Percentiles rank a stretch among this genome's conserved stretches.
Evolutionary conservation across 2,113 vertebrate genomes (phyloP).

Genomic region (Brachyistius frenatus): DNA sequence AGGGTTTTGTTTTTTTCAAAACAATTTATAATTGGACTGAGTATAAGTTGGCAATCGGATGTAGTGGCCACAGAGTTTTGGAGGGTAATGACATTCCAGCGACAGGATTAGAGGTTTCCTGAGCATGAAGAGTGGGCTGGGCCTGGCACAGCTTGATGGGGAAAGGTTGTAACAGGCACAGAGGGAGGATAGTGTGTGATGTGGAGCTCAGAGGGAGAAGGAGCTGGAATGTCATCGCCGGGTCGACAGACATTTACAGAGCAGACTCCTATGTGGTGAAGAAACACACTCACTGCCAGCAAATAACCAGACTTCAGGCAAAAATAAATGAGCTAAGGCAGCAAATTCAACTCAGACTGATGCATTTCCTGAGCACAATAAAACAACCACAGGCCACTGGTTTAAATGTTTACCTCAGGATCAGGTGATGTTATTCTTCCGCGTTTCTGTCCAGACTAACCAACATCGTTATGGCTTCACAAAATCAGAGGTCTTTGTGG

Average conservation of each 20-base stretch:
- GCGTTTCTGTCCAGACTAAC: constrained; percentile 27
- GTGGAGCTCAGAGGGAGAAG: constrained; percentile 37
- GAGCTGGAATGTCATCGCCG: constrained; percentile 33
- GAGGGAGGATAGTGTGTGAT: constrained; percentile 56
- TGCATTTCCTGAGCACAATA: constrained; percentile 44
- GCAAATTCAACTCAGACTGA: constrained; percentile 32
- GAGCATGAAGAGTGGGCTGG: constrained; percentile 29
- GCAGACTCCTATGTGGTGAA: constrained; percentile 34
- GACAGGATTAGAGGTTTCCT: constrained; percentile 69
- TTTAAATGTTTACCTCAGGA: constrained; percentile 23
- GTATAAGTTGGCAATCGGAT: constrained; percentile 30
- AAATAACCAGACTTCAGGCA: constrained; percentile 45
- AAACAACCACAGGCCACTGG: constrained; percentile 41
- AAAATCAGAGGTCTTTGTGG: constrained; percentile 1
- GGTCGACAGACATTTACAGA: constrained; percentile 44
- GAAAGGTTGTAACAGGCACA: constrained; percentile 57
- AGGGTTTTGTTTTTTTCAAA: not conserved
- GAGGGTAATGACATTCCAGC: constrained; percentile 47
- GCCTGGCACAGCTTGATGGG: constrained; percentile 19
- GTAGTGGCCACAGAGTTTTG: constrained; percentile 33
- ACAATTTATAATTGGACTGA: constrained; percentile 34
- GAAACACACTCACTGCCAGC: constrained; percentile 31
- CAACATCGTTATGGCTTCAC: constrained; percentile 1
- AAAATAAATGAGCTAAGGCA: constrained; percentile 63
- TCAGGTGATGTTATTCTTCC: constrained; percentile 44